phyloP scores from a whole-genome alignment of 2,888 invertebrate genomes.

The Chrysomela aeneicollis region DNA sequence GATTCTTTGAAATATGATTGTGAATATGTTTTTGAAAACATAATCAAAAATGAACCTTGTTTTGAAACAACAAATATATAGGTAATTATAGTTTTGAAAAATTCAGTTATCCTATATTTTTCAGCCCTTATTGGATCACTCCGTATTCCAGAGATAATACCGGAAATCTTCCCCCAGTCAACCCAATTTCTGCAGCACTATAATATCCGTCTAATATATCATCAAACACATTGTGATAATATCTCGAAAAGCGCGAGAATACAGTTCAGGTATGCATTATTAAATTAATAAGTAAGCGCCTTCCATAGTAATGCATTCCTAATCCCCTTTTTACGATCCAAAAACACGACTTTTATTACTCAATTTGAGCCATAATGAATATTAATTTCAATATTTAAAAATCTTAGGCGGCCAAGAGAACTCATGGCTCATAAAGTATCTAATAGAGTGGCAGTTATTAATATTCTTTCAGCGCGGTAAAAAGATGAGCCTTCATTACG shows the following conservation, averaged over 20 bases:
- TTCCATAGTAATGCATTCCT: constrained; percentile 44
- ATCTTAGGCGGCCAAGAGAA: constrained; percentile 40
- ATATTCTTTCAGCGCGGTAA: constrained; percentile 29
- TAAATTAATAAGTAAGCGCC: constrained; percentile 36
- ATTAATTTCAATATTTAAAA: constrained; percentile 36
- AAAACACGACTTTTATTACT: constrained; percentile 1
- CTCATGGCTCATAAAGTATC: constrained; percentile 46
- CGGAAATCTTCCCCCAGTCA: too few relatives aligned
- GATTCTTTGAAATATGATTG: too few relatives aligned
- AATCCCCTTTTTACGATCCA: constrained; percentile 42
- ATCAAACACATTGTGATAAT: neutral
- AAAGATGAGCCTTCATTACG: constrained; percentile 22
- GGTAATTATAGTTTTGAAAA: too few relatives aligned
- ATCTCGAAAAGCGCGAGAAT: neutral
- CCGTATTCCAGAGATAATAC: too few relatives aligned
- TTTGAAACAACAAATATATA: too few relatives aligned
- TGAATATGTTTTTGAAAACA: too few relatives aligned
- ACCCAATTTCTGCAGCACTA: neutral
- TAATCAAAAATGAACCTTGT: too few relatives aligned
- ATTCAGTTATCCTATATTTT: too few relatives aligned
- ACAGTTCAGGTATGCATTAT: constrained; percentile 28
- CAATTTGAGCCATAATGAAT: constrained; percentile 39
- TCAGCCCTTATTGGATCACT: too few relatives aligned
- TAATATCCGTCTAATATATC: neutral
- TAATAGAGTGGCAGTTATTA: constrained; percentile 46